Evolutionary conservation across 1,140 invertebrate species (phyloP), one percentile per base, ranked within the genome.

Genomic region (Stegodyphus mimosarum): DNA sequence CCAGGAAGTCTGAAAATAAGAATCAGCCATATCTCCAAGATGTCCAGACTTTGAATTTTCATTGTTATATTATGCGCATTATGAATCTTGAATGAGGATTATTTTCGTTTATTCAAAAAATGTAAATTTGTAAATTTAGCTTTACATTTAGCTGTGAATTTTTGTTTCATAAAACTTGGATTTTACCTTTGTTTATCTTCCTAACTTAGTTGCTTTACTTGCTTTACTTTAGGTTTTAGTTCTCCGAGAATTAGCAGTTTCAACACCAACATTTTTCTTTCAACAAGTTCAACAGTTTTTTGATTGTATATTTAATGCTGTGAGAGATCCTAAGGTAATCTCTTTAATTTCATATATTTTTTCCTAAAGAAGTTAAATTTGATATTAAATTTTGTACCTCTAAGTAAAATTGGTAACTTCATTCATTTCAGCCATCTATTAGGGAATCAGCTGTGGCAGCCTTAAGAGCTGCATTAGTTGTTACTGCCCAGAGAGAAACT

Each of bases 231-330:
- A 94, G 92, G 93, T 98, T 5, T 91, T 99, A 48, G 94, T 99
- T 11, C 90, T 99, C 7, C 94, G 96, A 89, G 98, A 99, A 91
- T 91, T 99, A 15, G 98, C 98, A 11, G 94, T 97, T 17, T 96
- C 96, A 13, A 97, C 98, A 91, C 98, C 98, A 5, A 99, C 98
- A 15, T 98, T 98, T 90, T 99, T 99, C 90, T 99, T 98, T 90
- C 97, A 99, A 91, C 96, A 98, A 93, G 96, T 99, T 0, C 96
- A 96, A 17, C 94, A 94, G 71, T 99, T 99, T 90, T 99, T 99
- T 90, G 97, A 99, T 86, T 90, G 89, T 60, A 98, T 99, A 84
- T 97, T 99, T 88, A 95, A 95, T 88, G 96, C 96, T 5, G 93
- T 99, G 52, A 93, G 95, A 83, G 97, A 99, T 91, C 94, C 96